Conservation (phyloP, 1,140 invertebrate species). For the Probaryconus sp. region DNA sequence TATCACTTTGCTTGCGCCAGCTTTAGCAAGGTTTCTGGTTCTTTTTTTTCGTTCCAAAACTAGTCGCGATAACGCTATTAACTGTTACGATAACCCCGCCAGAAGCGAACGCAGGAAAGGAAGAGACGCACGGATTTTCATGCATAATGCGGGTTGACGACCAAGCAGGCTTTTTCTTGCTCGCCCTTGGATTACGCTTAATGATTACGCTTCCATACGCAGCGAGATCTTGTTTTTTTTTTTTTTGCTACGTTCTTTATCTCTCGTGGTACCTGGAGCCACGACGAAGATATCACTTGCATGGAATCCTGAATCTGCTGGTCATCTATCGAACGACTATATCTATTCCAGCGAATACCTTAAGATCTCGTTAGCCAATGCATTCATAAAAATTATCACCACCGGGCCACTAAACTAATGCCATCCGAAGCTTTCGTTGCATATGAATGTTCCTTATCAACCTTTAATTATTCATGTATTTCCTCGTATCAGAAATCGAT, state of each 20-base stretch:
- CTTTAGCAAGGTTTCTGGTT: constrained; percentile 4
- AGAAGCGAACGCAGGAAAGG: constrained; percentile 9
- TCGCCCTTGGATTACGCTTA: constrained; percentile 59
- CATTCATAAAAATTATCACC: not conserved
- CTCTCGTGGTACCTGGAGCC: constrained; percentile 8
- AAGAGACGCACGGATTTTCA: constrained; percentile 22
- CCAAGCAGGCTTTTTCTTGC: constrained; percentile 40
- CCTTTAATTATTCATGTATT: no score
- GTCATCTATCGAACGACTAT: constrained; percentile 31
- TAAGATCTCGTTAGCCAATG: constrained; percentile 28
- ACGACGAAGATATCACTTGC: constrained; percentile 35
- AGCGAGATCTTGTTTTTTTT: constrained; percentile 21
- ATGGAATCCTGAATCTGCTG: constrained; percentile 49
- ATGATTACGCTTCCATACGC: constrained; percentile 62
- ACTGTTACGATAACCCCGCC: constrained; percentile 35
- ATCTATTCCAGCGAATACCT: constrained; percentile 16
- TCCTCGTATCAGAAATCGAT: no score
- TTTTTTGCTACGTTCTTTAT: constrained; percentile 43
- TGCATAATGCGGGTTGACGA: constrained; percentile 38
- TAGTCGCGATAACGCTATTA: constrained; percentile 50
- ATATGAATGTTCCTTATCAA: constrained; percentile 19
- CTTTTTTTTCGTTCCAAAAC: constrained; percentile 23
- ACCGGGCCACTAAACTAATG: not conserved
- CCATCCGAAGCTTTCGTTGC: not conserved
- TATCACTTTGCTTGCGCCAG: not conserved